These are phyloP conservation scores for Macrotrachela quadricornifera DNA, from an alignment of 1,140 invertebrate species.

Conservation along the genomic window DNA sequence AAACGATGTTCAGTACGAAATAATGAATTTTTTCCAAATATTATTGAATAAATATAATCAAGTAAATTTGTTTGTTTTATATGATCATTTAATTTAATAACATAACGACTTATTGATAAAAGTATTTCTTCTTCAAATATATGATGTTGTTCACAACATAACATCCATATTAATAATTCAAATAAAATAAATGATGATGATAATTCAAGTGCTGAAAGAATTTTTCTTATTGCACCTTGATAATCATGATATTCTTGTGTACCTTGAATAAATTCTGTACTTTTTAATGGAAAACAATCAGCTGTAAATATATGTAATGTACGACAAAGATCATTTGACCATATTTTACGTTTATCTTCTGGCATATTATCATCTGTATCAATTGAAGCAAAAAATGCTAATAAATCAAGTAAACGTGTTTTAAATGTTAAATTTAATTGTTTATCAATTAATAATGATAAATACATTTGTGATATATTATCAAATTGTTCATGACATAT, in stretches of 20 bases:
- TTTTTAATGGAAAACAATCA: conserved; percentile 19
- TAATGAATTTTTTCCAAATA: too few relatives aligned
- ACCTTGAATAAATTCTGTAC: conserved; percentile 18
- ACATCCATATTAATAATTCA: conserved; percentile 22
- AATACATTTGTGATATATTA: conserved; percentile 3
- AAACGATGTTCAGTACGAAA: too few relatives aligned
- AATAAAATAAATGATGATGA: conserved; percentile 25
- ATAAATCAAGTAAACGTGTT: conserved; percentile 18
- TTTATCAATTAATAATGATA: not conserved
- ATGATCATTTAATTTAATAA: not conserved
- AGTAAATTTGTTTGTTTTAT: too few relatives aligned
- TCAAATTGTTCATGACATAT: too few relatives aligned
- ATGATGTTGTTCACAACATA: conserved; percentile 26
- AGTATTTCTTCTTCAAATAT: conserved; percentile 22
- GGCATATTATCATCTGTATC: conserved; percentile 15
- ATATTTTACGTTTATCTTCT: conserved; percentile 8
- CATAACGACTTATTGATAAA: conserved; percentile 17
- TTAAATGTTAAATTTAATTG: conserved; percentile 11
- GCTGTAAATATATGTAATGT: conserved; percentile 12
- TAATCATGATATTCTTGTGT: conserved; percentile 20
- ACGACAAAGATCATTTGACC: conserved; percentile 15
- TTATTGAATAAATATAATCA: too few relatives aligned
- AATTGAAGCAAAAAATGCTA: conserved; percentile 18
- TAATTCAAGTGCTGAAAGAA: conserved; percentile 22
- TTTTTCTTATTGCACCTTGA: conserved; percentile 18